Percentiles rank a stretch among this genome's conserved stretches.
phyloP scores from a whole-genome alignment of 1,140 invertebrate genomes.

The Cherax destructor region DNA sequence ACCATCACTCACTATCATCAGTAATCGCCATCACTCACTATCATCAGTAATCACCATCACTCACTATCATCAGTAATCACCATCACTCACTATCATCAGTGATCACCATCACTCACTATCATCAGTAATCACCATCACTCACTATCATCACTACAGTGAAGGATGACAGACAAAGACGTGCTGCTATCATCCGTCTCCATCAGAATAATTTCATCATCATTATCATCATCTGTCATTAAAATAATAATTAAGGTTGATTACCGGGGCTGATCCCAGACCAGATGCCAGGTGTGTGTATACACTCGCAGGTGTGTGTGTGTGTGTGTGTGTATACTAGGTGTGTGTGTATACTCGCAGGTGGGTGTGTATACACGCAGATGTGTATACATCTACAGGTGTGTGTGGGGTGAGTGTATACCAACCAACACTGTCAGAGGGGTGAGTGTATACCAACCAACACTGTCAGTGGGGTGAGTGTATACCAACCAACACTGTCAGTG shows the following conservation, averaged over 20 bases:
- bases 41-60: not conserved
- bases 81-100: too few species aligned
- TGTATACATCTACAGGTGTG: not conserved
- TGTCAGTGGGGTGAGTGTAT: too few species aligned
- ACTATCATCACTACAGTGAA: not conserved
- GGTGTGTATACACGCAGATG: not conserved
- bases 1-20: not conserved
- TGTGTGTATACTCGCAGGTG: not conserved
- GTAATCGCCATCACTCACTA: slow-evolving; percentile 1
- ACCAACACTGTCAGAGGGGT: too few species aligned
- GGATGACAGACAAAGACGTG: slow-evolving; percentile 12
- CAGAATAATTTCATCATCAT: slow-evolving; percentile 61
- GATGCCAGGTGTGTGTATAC: slow-evolving; percentile 24
- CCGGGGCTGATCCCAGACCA: slow-evolving; percentile 24
- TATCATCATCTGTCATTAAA: slow-evolving; percentile 61
- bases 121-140: not conserved
- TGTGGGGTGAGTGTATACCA: too few species aligned
- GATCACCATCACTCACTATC: too few species aligned
- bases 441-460: too few species aligned
- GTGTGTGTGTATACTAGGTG: too few species aligned
- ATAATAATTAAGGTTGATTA: slow-evolving; percentile 58
- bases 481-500: too few species aligned
- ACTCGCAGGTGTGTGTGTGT: not conserved
- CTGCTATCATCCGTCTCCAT: slow-evolving; percentile 51
- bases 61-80: too few species aligned